These are phyloP conservation scores for Leptinotarsa lineolata DNA, from an alignment of 1,140 invertebrate species.

Conservation along the genomic window DNA sequence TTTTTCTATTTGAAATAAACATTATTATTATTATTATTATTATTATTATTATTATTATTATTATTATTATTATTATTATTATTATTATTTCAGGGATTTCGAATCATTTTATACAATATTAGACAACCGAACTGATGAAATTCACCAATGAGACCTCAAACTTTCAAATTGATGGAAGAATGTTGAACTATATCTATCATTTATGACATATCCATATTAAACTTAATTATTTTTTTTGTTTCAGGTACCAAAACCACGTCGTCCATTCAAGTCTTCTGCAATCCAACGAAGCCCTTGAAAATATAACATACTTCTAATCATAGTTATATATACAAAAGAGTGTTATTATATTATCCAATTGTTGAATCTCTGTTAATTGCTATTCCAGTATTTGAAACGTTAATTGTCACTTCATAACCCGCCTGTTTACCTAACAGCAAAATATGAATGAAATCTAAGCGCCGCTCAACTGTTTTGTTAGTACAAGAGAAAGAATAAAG, in stretches of 20 bases:
- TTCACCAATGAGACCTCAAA: no score
- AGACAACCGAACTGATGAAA: no score
- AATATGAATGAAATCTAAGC: conserved; percentile 20
- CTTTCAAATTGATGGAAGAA: no score
- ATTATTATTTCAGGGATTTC: no score
- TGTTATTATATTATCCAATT: neutral
- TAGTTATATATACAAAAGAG: neutral
- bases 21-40: no score
- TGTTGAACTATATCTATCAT: no score
- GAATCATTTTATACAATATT: no score
- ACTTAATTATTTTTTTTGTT: neutral
- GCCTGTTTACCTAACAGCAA: neutral
- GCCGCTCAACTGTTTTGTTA: conserved; percentile 32
- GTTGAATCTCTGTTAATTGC: neutral
- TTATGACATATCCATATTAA: no score
- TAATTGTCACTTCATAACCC: neutral
- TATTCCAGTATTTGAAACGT: neutral
- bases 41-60: no score
- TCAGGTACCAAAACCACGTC: conserved; percentile 3
- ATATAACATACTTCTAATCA: neutral
- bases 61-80: no score
- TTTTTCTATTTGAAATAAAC: no score
- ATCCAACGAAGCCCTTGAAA: conserved; percentile 4
- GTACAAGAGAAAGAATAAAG: conserved; percentile 40
- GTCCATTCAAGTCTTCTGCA: conserved; percentile 17